A percentile compares a stretch with the other conserved stretches of the same genome.
Evolutionary conservation across 1,140 invertebrate genomes (phyloP).

Genomic region (Eriosoma lanigerum): DNA sequence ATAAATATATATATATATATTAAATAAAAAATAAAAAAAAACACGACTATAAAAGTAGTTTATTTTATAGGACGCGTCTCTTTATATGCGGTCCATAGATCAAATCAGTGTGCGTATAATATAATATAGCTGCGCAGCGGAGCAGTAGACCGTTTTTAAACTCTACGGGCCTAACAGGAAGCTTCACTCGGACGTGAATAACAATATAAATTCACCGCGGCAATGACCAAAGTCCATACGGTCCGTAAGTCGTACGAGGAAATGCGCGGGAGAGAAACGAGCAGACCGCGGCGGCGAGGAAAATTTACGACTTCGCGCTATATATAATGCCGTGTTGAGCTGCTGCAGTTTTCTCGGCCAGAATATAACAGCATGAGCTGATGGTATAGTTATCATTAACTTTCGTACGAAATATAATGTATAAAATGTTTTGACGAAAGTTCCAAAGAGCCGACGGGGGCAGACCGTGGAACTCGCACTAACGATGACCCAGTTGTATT

Average conservation of each 20-base stretch:
- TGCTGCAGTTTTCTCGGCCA: not conserved
- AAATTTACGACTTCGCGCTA: not conserved
- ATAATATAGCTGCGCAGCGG: too few species aligned
- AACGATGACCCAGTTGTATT: not conserved
- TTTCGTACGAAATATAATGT: not conserved
- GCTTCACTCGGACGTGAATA: slow-evolving; percentile 6
- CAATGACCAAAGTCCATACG: not conserved
- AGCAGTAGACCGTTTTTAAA: slow-evolving; percentile 2
- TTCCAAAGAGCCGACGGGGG: not conserved
- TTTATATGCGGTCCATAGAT: slow-evolving; percentile 27
- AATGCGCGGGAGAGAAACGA: not conserved
- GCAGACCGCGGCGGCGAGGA: not conserved
- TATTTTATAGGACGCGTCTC: slow-evolving; percentile 17
- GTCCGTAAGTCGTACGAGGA: not conserved
- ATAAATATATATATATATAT: too few species aligned
- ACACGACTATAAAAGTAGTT: slow-evolving; percentile 24
- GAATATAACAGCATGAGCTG: not conserved
- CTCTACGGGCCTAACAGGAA: slow-evolving; percentile 13
- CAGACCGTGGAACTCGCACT: not conserved
- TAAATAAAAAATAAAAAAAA: slow-evolving; percentile 1
- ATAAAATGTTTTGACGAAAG: not conserved
- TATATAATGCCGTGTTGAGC: not conserved
- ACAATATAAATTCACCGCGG: slow-evolving; percentile 33
- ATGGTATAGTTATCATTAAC: not conserved
- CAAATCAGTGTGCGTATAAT: not conserved